Evolutionary conservation across 1,140 invertebrate genomes (phyloP), one percentile per base, ranked within the genome.

Genomic region (Ceratina japonica): DNA sequence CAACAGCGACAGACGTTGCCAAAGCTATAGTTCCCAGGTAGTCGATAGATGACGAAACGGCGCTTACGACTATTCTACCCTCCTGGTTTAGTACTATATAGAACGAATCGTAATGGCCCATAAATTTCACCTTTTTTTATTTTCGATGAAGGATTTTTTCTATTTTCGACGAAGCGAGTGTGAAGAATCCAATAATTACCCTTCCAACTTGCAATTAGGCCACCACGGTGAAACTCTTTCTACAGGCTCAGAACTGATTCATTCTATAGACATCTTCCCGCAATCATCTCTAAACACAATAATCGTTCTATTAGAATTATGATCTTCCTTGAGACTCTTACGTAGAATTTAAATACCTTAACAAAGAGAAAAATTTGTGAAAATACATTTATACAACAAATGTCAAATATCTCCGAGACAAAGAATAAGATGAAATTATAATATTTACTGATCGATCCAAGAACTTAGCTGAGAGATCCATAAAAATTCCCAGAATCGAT

Each of bases 151-250:
- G 22, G 16, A 58, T 81, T 87, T 87, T 86, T 87, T 76, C 88
- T 83, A 87, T 88, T 87, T 87, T 86, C 71, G 79, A 66, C 69
- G 81, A 80, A 84, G 80, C 82, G 74, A 88, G 87, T 90, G 89
- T 89, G 87, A 89, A 90, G 85, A 90, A 90, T 91, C 87, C 80
- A 90, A 89, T 88, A 89, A 90, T 90, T 87, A 89, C 87, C 83
- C 86, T 79, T 82, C 77, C 52, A 59, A 31, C 62, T 83, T 72
- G 74, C 89, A 90, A 90, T 90, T 89, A 89, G 89, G 87, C 89
- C 89, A 89, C 88, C 89, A 69, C 71, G n/a, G 80, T 18, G 54
- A 77, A 82, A 70, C 66, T 84, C 49, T 87, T 88, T 86, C 80
- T 65, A 79, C 82, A 63, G 71, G 68, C 49, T 76, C 49, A n/a